phyloP scores from a whole-genome alignment of 2,888 invertebrate genomes.

The Adineta ricciae region DNA sequence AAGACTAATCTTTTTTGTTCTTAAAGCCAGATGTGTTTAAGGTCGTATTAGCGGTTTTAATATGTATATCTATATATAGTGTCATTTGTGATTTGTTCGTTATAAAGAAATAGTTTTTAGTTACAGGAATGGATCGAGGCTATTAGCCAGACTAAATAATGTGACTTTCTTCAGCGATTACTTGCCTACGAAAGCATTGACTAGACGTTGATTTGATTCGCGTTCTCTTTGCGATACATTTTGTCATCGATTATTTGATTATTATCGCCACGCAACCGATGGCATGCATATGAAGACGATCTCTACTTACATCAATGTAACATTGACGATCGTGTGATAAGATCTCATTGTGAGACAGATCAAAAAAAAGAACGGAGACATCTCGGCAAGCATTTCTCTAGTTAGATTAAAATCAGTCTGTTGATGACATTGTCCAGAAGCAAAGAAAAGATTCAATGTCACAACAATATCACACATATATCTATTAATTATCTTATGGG shows the following conservation, averaged over 20 bases:
- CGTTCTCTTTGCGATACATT: not conserved
- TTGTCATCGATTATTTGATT: not conserved
- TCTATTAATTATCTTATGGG: too few species aligned
- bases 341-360: not conserved
- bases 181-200: not conserved
- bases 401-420: not conserved
- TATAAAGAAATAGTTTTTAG: not conserved
- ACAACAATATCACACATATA: too few species aligned
- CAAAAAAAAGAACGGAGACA: not conserved
- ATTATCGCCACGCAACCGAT: not conserved
- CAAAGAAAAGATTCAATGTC: too few species aligned
- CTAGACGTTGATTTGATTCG: not conserved
- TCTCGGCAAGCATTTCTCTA: not conserved
- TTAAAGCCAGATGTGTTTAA: not conserved
- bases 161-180: not conserved
- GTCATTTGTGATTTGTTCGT: not conserved
- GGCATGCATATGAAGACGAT: not conserved
- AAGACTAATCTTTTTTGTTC: not conserved
- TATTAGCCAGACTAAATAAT: not conserved
- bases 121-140: not conserved
- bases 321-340: not conserved
- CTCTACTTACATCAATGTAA: not conserved
- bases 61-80: not conserved
- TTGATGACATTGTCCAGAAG: not conserved
- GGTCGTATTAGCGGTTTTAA: not conserved